Evolutionary conservation across 2,888 invertebrate genomes (phyloP), one percentile per base, ranked within the genome.

Genomic region (Drosophila limbata): DNA sequence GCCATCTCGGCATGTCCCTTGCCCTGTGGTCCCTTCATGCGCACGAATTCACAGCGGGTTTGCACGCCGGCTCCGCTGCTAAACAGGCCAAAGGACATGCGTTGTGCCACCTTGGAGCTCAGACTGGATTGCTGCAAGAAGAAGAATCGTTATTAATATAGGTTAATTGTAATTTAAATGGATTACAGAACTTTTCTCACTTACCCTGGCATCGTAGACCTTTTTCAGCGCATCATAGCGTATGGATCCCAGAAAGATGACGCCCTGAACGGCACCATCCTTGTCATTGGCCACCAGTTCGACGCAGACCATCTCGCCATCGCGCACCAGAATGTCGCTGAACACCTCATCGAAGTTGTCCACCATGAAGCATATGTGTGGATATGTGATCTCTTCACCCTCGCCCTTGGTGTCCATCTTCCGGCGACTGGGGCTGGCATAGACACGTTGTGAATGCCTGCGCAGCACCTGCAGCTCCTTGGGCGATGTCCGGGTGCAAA

Each of bases 331-430:
- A 91, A 99, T 98, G 94, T 99, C 99, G 93, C 97, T 96, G 94
- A 99, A 99, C 33, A 96, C 98, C 95, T 99, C 98, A 93, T 99
- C 99, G 93, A 99, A 99, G 93, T 99, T 98, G 93, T 99, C 99
- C 69, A 99, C 98, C 96, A 98, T 98, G 93, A 99, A 99, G 93
- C 98, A 99, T 89, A 99, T 98, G 94, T 98, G 98, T 2, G 99
- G 99, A 93, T 99, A 99, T 44, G 99, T 98, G 93, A 99, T 99
- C 94, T 99, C 98, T 93, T 99, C 99, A 60, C 97, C 96, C 90
- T 99, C 99, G 44, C 99, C 99, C 93, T 99, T 99, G 11, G 97
- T 97, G 93, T 98, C 98, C 98, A 99, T 99, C 93, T 98, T 95
- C 90, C 99, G 94, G 56, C 98, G 95, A 92, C 98, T 98, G 9